Evolutionary conservation across 2,888 invertebrate species (phyloP).

Genomic region (Patella depressa): DNA sequence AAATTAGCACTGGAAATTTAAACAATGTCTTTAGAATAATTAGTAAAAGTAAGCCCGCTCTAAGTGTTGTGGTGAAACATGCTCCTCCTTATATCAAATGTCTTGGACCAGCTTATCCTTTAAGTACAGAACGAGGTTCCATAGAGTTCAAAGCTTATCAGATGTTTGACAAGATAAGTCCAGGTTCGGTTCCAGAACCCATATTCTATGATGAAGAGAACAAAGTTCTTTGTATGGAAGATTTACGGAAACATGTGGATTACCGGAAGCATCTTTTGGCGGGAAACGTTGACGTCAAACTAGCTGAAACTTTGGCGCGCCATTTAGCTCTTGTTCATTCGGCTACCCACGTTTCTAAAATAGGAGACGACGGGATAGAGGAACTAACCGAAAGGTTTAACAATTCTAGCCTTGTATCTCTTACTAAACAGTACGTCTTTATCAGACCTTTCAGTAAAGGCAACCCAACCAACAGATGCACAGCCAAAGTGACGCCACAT

Average conservation of each 20-base stretch:
- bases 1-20: slow-evolving; percentile 52
- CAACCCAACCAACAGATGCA: slow-evolving; percentile 46
- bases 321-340: slow-evolving; percentile 47
- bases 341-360: slow-evolving; percentile 39
- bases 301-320: slow-evolving; percentile 38
- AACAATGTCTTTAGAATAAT: slow-evolving; percentile 46
- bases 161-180: slow-evolving; percentile 40
- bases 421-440: slow-evolving; percentile 51
- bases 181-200: slow-evolving; percentile 47
- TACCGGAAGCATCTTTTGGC: slow-evolving; percentile 40
- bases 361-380: slow-evolving; percentile 36
- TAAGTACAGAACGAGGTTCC: slow-evolving; percentile 39
- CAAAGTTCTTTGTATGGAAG: slow-evolving; percentile 49
- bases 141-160: slow-evolving; percentile 45
- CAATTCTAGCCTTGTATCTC: slow-evolving; percentile 39
- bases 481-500: slow-evolving; percentile 39
- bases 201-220: slow-evolving; percentile 36
- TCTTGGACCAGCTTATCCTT: slow-evolving; percentile 50
- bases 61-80: slow-evolving; percentile 48
- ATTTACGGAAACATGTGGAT: slow-evolving; percentile 39
- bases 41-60: slow-evolving; percentile 13
- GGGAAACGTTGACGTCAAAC: slow-evolving; percentile 37
- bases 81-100: slow-evolving; percentile 56
- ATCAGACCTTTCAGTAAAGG: slow-evolving; percentile 42
- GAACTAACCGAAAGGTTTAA: slow-evolving; percentile 42